phyloP scores from a whole-genome alignment of 2,888 invertebrate species.

The Dicyrtomina minuta region DNA sequence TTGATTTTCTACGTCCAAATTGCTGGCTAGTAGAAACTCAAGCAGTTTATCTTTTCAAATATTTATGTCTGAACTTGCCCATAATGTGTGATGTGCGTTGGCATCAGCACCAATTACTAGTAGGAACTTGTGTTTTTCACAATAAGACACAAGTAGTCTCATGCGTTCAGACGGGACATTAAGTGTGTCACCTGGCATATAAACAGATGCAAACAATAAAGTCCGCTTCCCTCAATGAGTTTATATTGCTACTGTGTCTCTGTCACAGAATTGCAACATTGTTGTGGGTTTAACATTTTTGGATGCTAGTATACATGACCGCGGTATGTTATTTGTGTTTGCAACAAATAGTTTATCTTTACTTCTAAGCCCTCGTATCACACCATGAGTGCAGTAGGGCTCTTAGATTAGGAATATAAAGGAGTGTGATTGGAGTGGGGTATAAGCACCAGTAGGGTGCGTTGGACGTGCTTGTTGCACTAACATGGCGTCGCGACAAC shows the following conservation, averaged over 20 bases:
- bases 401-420: not conserved
- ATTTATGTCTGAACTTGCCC: constrained; percentile 35
- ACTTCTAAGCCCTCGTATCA: not conserved
- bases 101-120: constrained; percentile 36
- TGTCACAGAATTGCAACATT: not conserved
- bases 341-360: not conserved
- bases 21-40: constrained; percentile 15
- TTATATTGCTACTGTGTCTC: not conserved
- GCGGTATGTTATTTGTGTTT: not conserved
- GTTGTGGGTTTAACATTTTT: not conserved
- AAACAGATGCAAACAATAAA: not conserved
- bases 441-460: not conserved
- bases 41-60: constrained; percentile 24
- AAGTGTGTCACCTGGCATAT: not conserved
- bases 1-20: too few species aligned
- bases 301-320: not conserved
- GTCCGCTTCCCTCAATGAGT: not conserved
- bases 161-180: not conserved
- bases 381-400: not conserved
- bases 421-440: not conserved
- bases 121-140: not conserved
- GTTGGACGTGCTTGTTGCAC: not conserved
- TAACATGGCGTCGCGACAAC: too few species aligned
- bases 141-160: too few species aligned
- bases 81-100: constrained; percentile 37